These are phyloP conservation scores for Silurus lanzhouensis DNA, from an alignment of 2,797 vertebrate genomes.

Conservation along the genomic window DNA sequence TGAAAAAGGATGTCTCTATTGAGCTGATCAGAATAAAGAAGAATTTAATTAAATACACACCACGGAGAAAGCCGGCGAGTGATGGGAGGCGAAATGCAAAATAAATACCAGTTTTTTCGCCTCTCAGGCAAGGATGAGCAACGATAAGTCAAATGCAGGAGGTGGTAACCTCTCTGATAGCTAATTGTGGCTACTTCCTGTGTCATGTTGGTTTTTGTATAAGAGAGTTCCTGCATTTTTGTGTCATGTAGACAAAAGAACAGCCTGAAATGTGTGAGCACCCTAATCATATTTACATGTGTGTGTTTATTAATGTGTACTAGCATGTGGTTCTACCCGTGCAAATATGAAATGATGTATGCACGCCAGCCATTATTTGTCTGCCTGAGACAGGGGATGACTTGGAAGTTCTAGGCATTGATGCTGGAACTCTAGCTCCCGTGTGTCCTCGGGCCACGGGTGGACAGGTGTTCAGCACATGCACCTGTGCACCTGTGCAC, in stretches of 20 bases:
- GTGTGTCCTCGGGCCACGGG: slow-evolving; percentile 66
- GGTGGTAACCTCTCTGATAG: slow-evolving; percentile 46
- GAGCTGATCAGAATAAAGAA: background rate
- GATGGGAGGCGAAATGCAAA: background rate
- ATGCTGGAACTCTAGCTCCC: slow-evolving; percentile 71
- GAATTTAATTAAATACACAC: background rate
- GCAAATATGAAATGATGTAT: slow-evolving; percentile 42
- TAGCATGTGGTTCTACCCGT: slow-evolving; percentile 34
- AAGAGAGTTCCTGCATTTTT: slow-evolving; percentile 48
- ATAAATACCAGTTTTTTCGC: background rate
- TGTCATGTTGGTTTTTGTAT: slow-evolving; percentile 57
- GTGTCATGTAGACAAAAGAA: slow-evolving; percentile 63
- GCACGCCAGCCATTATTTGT: slow-evolving; percentile 48
- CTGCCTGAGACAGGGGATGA: slow-evolving; percentile 28
- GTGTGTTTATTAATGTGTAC: slow-evolving; percentile 26
- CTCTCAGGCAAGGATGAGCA: slow-evolving; percentile 22
- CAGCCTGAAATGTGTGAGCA: slow-evolving; percentile 65
- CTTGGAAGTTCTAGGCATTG: slow-evolving; percentile 41
- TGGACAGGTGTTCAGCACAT: slow-evolving; percentile 67
- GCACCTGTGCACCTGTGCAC: slow-evolving; percentile 55
- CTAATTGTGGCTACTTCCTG: slow-evolving; percentile 47
- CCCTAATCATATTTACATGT: slow-evolving; percentile 60
- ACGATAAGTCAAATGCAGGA: slow-evolving; percentile 19
- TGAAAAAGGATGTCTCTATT: background rate
- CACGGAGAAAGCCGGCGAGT: background rate